Base-by-base conservation (phyloP, 2,113 vertebrate genomes). In the Pedionomus torquatus region DNA sequence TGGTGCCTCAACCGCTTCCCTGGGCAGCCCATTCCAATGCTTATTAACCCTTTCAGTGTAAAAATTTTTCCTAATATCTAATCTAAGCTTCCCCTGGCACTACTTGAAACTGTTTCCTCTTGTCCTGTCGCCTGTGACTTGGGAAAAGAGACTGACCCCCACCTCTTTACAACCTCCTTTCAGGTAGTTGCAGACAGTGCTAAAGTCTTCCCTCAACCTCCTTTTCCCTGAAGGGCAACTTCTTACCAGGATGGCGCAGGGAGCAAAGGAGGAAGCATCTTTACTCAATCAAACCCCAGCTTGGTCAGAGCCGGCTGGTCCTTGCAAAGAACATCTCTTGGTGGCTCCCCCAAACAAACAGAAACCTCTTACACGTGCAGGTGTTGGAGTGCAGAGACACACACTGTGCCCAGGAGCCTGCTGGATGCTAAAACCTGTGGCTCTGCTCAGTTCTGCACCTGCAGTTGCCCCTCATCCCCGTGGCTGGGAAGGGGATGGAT, bases 291-390 rank as follows among this genome's bases (percentile, higher is more conserved):
- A 72, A 64, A 92, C 31, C 44, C 41, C 86, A 89, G 33, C 49
- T 72, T 19, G 68, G 33, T 31, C 35, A 11, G 49, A 74, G 48
- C 0, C 1, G 37, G 57, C 31, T 2, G 35, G 18, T 68, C 25
- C 30, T 57, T 41, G n/a, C 25, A 54, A 49, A 63, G 37, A 68
- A 58, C n/a, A 41, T 23, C 85, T 46, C 33, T 30, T 0, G 7
- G 43, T 33, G 4, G 8, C 63, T 51, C 28, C 57, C 58, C 72
- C 46, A 35, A 24, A 68, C 18, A 16, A 52, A 78, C 24, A 0
- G 1, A 33, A 81, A 51, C 60, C 31, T 69, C n/a, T 20, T 9
- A 0, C 0, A 0, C 1, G 2, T 17, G 25, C 55, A 86, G 11
- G 37, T 15, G 20, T 4, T 77, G 87, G 35, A 76, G 43, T 2